Conservation (phyloP, 1,140 invertebrate genomes). For the Venustaconcha ellipsiformis region DNA sequence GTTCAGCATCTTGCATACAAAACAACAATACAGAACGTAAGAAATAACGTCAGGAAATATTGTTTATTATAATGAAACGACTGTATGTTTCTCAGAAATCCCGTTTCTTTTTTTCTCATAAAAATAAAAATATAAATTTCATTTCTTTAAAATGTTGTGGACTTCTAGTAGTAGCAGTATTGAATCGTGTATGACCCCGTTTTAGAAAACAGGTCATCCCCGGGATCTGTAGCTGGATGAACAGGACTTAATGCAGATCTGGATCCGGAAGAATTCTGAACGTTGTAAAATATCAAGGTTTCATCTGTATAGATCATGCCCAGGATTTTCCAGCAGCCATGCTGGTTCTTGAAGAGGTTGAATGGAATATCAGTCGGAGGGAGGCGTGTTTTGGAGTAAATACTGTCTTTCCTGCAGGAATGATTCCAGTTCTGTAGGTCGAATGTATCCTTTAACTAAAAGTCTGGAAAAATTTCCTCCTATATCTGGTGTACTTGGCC, state of each 20-base stretch:
- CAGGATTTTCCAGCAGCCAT: conserved; percentile 16
- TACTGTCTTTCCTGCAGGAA: conserved; percentile 14
- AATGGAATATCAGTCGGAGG: conserved; percentile 15
- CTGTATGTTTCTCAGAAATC: too few species aligned
- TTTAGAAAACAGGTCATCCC: not conserved
- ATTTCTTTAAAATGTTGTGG: too few species aligned
- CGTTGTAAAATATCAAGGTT: conserved; percentile 23
- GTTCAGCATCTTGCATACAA: too few species aligned
- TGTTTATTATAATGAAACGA: too few species aligned
- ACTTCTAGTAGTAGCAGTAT: conserved; percentile 16
- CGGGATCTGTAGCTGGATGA: conserved; percentile 14
- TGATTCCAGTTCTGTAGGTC: not conserved
- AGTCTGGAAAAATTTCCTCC: too few species aligned
- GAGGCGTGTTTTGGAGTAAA: conserved; percentile 21
- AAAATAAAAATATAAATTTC: too few species aligned
- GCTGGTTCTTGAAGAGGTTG: conserved; percentile 19
- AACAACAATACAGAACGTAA: too few species aligned
- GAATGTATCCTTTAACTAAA: too few species aligned
- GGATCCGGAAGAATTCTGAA: conserved; percentile 2
- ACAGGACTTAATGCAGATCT: not conserved
- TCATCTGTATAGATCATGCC: conserved; percentile 19
- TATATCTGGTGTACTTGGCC: too few species aligned
- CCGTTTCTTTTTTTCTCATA: too few species aligned
- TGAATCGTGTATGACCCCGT: conserved; percentile 14
- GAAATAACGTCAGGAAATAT: too few species aligned